Percentiles rank a stretch among this genome's conserved stretches.
These are phyloP conservation scores for Torymus tubicola DNA, from an alignment of 2,888 invertebrate species.

Conservation along the genomic window DNA sequence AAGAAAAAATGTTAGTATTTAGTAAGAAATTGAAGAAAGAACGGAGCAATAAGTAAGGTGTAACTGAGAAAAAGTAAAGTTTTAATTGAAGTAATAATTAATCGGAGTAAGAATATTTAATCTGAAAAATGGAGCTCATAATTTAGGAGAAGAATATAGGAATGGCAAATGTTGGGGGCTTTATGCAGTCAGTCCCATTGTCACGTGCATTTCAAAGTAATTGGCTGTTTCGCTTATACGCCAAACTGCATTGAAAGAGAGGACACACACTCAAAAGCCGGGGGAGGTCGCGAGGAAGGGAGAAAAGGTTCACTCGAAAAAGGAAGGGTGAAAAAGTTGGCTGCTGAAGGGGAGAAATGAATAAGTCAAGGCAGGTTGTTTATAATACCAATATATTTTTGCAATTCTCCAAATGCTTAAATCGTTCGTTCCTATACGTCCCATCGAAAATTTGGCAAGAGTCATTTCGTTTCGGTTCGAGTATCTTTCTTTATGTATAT, in stretches of 20 bases:
- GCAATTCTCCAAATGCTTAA: slow-evolving; percentile 71
- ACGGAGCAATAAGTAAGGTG: no score
- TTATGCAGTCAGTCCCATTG: no score
- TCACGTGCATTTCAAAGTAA: slow-evolving; percentile 40
- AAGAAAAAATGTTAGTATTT: no score
- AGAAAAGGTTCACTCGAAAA: neutral
- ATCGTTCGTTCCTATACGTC: slow-evolving; percentile 64
- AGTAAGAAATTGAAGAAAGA: no score
- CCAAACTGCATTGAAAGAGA: neutral
- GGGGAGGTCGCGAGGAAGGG: neutral
- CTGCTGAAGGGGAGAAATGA: slow-evolving; percentile 17
- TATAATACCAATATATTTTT: slow-evolving; percentile 76
- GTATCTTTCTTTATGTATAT: slow-evolving; percentile 56
- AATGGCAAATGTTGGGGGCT: no score
- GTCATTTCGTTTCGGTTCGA: slow-evolving; percentile 65
- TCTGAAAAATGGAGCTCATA: no score
- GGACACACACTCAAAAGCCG: slow-evolving; percentile 25
- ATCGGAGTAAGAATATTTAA: no score
- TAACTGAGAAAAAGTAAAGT: no score
- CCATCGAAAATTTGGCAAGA: slow-evolving; percentile 69
- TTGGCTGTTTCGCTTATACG: slow-evolving; percentile 40
- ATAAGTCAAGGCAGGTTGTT: slow-evolving; percentile 61
- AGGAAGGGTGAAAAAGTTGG: neutral
- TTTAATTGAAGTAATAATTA: no score
- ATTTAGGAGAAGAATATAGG: no score